These are phyloP conservation scores for Dorcus parallelipipedus DNA, from an alignment of 2,888 invertebrate genomes.

Conservation along the genomic window DNA sequence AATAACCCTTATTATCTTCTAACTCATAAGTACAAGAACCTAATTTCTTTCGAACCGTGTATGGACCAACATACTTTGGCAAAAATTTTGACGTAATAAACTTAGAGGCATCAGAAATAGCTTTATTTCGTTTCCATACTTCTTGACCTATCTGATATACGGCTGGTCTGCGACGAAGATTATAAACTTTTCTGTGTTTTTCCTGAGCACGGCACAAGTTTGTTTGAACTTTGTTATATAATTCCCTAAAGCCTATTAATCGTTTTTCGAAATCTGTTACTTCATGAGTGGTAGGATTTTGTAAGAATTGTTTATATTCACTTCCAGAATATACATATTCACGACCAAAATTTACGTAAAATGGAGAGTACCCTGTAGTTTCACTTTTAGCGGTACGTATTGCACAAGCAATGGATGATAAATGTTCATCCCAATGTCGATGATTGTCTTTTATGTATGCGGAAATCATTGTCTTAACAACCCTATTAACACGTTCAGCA, in stretches of 20 bases:
- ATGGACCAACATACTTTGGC: constrained; percentile 18
- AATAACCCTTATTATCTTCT: not conserved
- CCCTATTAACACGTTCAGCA: not conserved
- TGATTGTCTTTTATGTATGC: constrained; percentile 9
- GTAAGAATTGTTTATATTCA: not conserved
- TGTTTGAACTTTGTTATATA: not conserved
- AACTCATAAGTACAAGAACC: not conserved
- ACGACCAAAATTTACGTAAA: constrained; percentile 3
- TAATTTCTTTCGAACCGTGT: not conserved
- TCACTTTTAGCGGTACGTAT: not conserved
- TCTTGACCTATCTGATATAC: constrained; percentile 21
- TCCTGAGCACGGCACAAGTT: not conserved
- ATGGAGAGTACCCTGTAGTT: not conserved
- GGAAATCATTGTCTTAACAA: not conserved
- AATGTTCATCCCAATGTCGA: constrained; percentile 11
- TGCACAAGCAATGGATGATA: constrained; percentile 3
- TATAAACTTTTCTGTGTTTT: constrained; percentile 11
- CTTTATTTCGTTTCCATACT: constrained; percentile 22
- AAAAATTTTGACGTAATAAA: constrained; percentile 22
- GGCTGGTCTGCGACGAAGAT: constrained; percentile 11
- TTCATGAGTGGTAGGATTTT: no score
- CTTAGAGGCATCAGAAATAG: constrained; percentile 19
- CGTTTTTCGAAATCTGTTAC: no score
- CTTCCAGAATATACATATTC: not conserved
- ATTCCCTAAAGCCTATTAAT: no score